A percentile compares a stretch with the other conserved stretches of the same genome.
phyloP scores from a whole-genome alignment of 2,797 vertebrate species.

The Micrastur ruficollis region DNA sequence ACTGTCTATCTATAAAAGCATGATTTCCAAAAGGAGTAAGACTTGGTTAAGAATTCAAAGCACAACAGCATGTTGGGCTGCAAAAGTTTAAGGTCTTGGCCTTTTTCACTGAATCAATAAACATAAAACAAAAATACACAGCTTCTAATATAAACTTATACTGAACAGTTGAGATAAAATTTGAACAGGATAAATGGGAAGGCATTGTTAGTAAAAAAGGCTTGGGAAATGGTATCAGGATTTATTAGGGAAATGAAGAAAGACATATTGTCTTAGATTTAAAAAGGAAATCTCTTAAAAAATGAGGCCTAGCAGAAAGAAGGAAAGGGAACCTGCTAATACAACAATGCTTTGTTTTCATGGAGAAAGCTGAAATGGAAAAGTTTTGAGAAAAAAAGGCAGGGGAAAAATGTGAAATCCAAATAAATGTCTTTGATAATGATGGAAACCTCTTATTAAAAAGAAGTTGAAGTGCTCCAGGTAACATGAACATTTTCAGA shows the following conservation, averaged over 20 bases:
- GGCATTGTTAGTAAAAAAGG: not conserved
- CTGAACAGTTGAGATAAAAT: not conserved
- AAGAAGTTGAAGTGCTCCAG: not conserved
- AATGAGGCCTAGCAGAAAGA: not conserved
- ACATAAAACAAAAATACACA: not conserved
- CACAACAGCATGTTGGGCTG: not conserved
- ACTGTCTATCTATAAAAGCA: not conserved
- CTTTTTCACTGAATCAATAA: not conserved
- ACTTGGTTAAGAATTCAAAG: not conserved
- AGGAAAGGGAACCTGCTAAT: not conserved
- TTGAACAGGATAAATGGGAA: not conserved
- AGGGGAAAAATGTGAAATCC: not conserved
- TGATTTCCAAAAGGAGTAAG: not conserved
- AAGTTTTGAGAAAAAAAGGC: not conserved
- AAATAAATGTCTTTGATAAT: not conserved
- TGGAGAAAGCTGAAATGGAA: not conserved
- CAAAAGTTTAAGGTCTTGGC: not conserved
- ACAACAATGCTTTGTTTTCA: not conserved
- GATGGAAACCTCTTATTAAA: not conserved
- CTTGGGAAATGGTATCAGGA: not conserved
- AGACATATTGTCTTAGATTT: slow-evolving; percentile 11
- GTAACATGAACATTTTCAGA: not conserved
- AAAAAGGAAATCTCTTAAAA: slow-evolving; percentile 22
- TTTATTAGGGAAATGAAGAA: slow-evolving; percentile 31
- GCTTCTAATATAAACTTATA: not conserved